These are phyloP conservation scores for Micrasema longulum DNA, from an alignment of 1,140 invertebrate species.

Conservation along the genomic window DNA sequence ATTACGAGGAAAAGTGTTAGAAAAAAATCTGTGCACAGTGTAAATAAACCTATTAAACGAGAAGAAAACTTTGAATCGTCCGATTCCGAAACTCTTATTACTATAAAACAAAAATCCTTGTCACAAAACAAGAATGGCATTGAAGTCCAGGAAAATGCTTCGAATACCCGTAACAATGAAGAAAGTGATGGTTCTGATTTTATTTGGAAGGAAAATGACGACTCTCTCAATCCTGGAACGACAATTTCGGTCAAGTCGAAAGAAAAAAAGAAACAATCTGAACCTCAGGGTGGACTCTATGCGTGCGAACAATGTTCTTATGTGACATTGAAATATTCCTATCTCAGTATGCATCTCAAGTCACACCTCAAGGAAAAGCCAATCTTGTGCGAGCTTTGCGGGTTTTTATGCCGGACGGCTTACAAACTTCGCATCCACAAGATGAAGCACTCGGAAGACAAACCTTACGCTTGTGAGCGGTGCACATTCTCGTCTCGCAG, in stretches of 20 bases:
- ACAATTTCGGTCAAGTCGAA: too few species aligned
- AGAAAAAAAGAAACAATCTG: neutral
- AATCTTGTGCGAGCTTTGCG: conserved; percentile 9
- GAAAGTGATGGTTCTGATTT: too few species aligned
- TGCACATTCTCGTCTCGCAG: conserved; percentile 76
- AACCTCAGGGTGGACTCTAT: conserved; percentile 16
- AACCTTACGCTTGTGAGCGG: conserved; percentile 58
- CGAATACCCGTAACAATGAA: too few species aligned
- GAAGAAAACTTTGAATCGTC: neutral
- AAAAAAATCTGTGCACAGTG: too few species aligned
- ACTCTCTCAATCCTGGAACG: too few species aligned
- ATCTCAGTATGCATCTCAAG: conserved; percentile 4
- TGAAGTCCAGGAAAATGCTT: too few species aligned
- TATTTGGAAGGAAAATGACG: too few species aligned
- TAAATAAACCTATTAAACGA: too few species aligned
- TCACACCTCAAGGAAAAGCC: conserved; percentile 10
- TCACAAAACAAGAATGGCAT: too few species aligned
- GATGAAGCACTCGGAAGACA: conserved; percentile 59
- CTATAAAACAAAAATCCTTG: too few species aligned
- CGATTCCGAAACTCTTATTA: neutral
- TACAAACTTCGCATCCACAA: conserved; percentile 41
- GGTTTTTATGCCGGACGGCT: neutral
- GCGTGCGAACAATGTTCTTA: conserved; percentile 10
- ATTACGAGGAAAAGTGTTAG: too few species aligned
- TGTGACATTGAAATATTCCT: neutral